Evolutionary conservation across 1,140 invertebrate species (phyloP).

Genomic region (Eupristina koningsbergeri): DNA sequence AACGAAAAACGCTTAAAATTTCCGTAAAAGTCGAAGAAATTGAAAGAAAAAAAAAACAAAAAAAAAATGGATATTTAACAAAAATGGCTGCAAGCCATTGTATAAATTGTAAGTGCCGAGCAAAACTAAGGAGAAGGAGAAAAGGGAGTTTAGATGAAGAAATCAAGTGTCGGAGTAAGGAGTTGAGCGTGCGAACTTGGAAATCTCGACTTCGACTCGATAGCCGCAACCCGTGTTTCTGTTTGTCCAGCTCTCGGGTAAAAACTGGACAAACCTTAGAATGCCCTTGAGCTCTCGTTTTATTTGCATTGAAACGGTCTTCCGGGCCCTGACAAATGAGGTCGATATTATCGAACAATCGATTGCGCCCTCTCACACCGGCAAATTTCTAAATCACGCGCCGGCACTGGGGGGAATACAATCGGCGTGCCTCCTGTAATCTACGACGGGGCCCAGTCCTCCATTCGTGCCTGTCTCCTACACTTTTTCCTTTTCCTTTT

Average conservation of each 20-base stretch:
- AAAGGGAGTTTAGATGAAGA: not conserved
- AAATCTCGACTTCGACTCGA: not conserved
- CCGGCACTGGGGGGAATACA: conserved; percentile 35
- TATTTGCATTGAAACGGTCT: conserved; percentile 65
- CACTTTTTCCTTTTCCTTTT: conserved; percentile 47
- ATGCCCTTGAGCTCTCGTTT: conserved; percentile 37
- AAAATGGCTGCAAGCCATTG: no score
- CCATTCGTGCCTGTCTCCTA: conserved; percentile 44
- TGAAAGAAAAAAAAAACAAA: no score
- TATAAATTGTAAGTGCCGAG: not conserved
- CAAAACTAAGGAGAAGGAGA: no score
- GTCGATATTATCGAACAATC: conserved; percentile 67
- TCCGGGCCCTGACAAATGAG: conserved; percentile 63
- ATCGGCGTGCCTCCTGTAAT: conserved; percentile 28
- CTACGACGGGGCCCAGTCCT: conserved; percentile 51
- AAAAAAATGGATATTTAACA: no score
- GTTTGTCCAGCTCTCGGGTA: not conserved
- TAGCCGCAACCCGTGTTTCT: conserved; percentile 20
- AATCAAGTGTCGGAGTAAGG: not conserved
- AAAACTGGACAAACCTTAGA: not conserved
- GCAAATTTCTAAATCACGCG: conserved; percentile 52
- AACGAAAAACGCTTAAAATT: no score
- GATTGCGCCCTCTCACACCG: conserved; percentile 52
- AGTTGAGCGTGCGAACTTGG: not conserved
- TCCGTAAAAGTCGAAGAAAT: no score